Evolutionary conservation across 2,113 vertebrate species (phyloP).

Genomic region (Riparia riparia): DNA sequence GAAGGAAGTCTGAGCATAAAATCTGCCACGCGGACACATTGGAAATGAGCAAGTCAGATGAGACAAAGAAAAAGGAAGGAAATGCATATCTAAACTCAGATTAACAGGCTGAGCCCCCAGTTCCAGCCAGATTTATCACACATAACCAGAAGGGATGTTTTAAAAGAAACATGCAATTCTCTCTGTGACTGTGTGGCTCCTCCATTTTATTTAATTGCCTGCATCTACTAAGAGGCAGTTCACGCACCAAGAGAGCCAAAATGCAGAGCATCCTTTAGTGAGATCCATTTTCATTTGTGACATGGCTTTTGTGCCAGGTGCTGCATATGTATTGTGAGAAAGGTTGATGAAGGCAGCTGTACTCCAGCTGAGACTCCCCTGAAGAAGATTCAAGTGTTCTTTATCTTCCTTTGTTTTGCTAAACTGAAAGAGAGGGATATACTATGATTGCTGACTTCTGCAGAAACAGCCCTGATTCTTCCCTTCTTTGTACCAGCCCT

Average conservation of each 20-base stretch:
- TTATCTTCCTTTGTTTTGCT: neutral
- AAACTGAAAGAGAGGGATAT: neutral
- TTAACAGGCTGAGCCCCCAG: neutral
- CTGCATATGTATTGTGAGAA: neutral
- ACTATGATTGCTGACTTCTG: neutral
- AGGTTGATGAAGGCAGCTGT: constrained; percentile 18
- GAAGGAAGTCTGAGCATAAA: neutral
- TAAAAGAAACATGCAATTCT: neutral
- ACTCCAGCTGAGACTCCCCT: constrained; percentile 12
- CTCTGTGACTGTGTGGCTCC: neutral
- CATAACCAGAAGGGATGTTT: neutral
- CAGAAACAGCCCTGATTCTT: neutral
- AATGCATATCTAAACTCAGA: neutral
- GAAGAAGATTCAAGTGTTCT: constrained; percentile 9
- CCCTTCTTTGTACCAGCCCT: neutral
- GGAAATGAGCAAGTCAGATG: neutral
- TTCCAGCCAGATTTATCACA: neutral
- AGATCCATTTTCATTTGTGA: neutral
- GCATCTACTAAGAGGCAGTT: neutral
- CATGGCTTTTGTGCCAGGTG: constrained; percentile 8
- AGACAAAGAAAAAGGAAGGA: neutral
- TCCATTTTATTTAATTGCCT: neutral
- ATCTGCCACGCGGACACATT: neutral
- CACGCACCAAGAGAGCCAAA: neutral
- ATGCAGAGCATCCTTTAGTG: neutral